phyloP scores from a whole-genome alignment of 2,797 vertebrate genomes.

The Bradypus variegatus region DNA sequence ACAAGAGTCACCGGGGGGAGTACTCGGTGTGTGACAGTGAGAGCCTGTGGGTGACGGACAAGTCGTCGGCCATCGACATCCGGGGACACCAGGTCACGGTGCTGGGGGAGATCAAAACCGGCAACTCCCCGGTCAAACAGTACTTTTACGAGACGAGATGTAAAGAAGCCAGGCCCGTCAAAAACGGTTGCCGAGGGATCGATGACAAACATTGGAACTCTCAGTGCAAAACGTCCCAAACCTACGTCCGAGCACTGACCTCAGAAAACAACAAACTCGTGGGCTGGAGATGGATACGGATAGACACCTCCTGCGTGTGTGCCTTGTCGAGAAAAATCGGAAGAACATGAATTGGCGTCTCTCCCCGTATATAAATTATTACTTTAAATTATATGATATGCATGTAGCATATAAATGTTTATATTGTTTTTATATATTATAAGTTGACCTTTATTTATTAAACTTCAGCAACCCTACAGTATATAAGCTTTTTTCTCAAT shows the following conservation, averaged over 20 bases:
- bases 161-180: conserved; percentile 80
- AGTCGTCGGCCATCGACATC: conserved; percentile 88
- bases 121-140: conserved; percentile 84
- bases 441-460: conserved; percentile 98
- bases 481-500: conserved; percentile 83
- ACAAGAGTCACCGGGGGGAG: conserved; percentile 91
- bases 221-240: conserved; percentile 96
- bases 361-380: conserved; percentile 94
- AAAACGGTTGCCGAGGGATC: conserved; percentile 92
- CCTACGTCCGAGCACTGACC: conserved; percentile 91
- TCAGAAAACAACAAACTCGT: conserved; percentile 81
- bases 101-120: conserved; percentile 85
- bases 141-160: conserved; percentile 97
- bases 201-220: conserved; percentile 99
- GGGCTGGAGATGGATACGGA: conserved; percentile 97
- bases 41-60: conserved; percentile 93
- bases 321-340: conserved; percentile 92
- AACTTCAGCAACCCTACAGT: conserved; percentile 79
- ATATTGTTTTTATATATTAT: conserved; percentile 96
- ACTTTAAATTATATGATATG: conserved; percentile 99
- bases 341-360: conserved; percentile 80
- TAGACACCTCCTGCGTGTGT: conserved; percentile 97
- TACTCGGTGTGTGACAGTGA: conserved; percentile 96
- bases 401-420: conserved; percentile 99
- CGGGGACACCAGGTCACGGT: conserved; percentile 84